Conservation (phyloP, 1,140 invertebrate species). For the Samia ricini region DNA sequence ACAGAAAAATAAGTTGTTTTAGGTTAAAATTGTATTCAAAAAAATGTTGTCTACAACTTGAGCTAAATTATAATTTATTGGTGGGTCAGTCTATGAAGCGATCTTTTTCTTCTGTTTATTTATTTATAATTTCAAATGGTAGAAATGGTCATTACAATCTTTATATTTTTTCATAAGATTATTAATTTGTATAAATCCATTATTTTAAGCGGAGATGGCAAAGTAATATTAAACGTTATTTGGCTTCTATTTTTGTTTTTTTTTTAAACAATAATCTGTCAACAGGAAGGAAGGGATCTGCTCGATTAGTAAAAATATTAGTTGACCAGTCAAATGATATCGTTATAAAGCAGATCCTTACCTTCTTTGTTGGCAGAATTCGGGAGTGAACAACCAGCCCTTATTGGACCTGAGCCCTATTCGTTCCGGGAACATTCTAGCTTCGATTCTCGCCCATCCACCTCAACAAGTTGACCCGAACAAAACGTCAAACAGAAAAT, state of each 20-base stretch:
- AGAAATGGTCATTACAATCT: too few species aligned
- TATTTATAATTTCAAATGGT: background rate
- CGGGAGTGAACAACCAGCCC: slow-evolving; percentile 26
- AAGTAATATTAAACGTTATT: background rate
- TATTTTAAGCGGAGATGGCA: background rate
- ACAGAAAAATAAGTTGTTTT: too few species aligned
- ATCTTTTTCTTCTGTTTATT: slow-evolving; percentile 59
- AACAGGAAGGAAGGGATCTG: slow-evolving; percentile 69
- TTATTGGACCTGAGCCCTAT: slow-evolving; percentile 25
- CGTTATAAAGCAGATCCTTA: slow-evolving; percentile 76
- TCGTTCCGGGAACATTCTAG: slow-evolving; percentile 27
- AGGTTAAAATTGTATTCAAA: too few species aligned
- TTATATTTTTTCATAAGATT: slow-evolving; percentile 9
- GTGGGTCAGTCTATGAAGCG: slow-evolving; percentile 24
- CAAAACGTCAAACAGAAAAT: slow-evolving; percentile 15
- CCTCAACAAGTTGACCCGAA: slow-evolving; percentile 22
- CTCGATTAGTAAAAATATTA: slow-evolving; percentile 29
- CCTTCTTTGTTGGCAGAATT: slow-evolving; percentile 84
- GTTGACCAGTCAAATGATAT: slow-evolving; percentile 11
- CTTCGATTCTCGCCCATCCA: slow-evolving; percentile 29
- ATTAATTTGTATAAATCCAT: slow-evolving; percentile 7
- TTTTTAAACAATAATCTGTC: slow-evolving; percentile 19
- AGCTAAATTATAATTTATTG: too few species aligned
- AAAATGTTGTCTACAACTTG: too few species aligned
- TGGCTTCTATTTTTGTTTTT: too few species aligned